Base-by-base conservation (phyloP, 2,797 vertebrate species). In the Cuniculus paca region DNA sequence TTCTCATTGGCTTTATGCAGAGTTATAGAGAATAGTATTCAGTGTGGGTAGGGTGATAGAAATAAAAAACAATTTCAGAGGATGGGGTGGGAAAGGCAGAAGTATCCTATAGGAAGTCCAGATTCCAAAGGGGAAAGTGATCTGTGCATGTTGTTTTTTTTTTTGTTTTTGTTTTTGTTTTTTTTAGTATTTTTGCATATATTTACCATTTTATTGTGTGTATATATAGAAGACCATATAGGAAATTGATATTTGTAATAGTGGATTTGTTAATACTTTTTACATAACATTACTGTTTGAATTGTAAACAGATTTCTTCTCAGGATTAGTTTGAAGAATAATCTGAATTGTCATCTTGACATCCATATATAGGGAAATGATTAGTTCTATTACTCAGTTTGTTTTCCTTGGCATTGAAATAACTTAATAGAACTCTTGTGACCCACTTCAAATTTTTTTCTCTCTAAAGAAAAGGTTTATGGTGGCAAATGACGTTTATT, bases 251-350 rank as follows among this genome's bases (percentile, higher is more conserved):
- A 98, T 99, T 99, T 99, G 98, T 99, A 99, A 98, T 98, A 98
- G 98, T 99, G 99, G 98, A 98, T 99, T 98, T 99, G 98, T 98
- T 99, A 98, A 99, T 98, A 98, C 98, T 99, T 99, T 99, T 99
- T 99, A 99, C 98, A 98, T 98, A 98, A 99, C 98, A 98, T 98
- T 98, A 98, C 98, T 98, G 98, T 98, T 99, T 98, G 98, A 98
- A 99, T 98, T 98, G 98, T 99, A 98, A 98, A 98, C 98, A 98
- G 98, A 96, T 97, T 96, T 98, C 97, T 98, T 97, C 98, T 98
- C 98, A 98, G 98, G 98, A 98, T 98, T 98, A 98, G 98, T 98
- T 99, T 98, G 98, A 97, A 98, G 98, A 98, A 98, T 98, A 98
- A 98, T 98, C 97, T 98, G 98, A 98, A 97, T 98, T 98, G 98